Conservation (phyloP, 2,888 invertebrate genomes). For the Noctuana brunneofusca region DNA sequence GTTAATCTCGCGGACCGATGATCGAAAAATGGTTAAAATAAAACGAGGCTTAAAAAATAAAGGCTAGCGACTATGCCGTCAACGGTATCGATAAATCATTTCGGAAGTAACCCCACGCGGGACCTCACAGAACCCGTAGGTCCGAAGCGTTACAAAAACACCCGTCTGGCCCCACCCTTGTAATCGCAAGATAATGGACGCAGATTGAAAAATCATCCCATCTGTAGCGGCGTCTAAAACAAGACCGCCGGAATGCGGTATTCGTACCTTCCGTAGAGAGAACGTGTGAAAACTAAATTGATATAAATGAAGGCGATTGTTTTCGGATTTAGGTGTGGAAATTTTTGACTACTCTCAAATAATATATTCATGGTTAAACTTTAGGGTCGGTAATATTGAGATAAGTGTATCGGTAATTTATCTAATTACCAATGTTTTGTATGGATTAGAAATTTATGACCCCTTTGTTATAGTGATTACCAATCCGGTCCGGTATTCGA, state of each 20-base stretch:
- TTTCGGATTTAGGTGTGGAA: neutral
- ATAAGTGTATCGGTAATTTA: no score
- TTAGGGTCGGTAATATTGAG: no score
- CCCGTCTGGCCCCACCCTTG: conserved; percentile 76
- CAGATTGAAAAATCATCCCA: conserved; percentile 78
- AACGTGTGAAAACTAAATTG: conserved; percentile 19
- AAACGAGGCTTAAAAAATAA: conserved; percentile 68
- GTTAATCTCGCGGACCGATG: conserved; percentile 52
- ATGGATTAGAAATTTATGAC: no score
- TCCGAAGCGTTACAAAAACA: conserved; percentile 50
- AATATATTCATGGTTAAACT: neutral
- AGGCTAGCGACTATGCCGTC: conserved; percentile 52
- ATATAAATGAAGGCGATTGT: conserved; percentile 22
- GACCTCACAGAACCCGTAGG: conserved; percentile 38
- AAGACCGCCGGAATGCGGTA: conserved; percentile 18
- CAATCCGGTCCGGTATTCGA: no score
- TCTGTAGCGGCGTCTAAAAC: conserved; percentile 17
- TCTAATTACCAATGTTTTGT: no score
- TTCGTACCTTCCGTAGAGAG: neutral
- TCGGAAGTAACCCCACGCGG: conserved; percentile 51
- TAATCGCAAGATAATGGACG: conserved; percentile 78
- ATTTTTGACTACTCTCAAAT: neutral
- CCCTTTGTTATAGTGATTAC: no score
- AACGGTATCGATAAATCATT: conserved; percentile 69
- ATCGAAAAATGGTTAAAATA: conserved; percentile 68